Evolutionary conservation across 2,797 vertebrate genomes (phyloP), one percentile per base, ranked within the genome.

Genomic region (Typhlichthys subterraneus): DNA sequence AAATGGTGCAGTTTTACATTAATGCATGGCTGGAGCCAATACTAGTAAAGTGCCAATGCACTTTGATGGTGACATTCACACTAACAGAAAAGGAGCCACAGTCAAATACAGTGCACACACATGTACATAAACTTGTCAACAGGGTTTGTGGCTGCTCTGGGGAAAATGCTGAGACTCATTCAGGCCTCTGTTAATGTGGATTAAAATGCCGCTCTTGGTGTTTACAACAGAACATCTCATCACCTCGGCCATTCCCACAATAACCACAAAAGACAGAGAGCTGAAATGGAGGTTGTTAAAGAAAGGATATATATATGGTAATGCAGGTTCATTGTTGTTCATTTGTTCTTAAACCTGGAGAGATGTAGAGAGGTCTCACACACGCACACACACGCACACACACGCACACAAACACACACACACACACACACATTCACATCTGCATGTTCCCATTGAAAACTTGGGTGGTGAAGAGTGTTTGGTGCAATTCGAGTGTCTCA

Each of bases 191-290:
- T 57, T 50, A 31, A 53, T 47, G 81, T 82, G 78, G 82, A 84
- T 76, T 75, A 72, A 61, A 31, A 55, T 76, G 63, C 69, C 29
- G 47, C 38, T 10, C 52, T 65, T 62, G 67, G 61, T 68, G 69
- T 72, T 85, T 53, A 57, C 67, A 77, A 69, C 81, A 61, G 17
- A 83, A 61, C 67, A 52, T 65, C 70, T 79, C 69, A 80, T 85
- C 67, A 62, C 63, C 53, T 53, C 51, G 50, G 65, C 63, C 57
- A 76, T 82, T 74, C 71, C 50, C 3, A 65, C 57, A 4, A 53
- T 59, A 57, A 60, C 52, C 61, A 3, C 58, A 52, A 59, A 70
- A 60, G 64, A 71, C 67, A 56, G 42, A 58, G 31, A 57, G 14
- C 46, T 3, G 33, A 5, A 52, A 53, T 1, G 33, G 67, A 64